Base-by-base conservation (phyloP, 2,888 invertebrate species). In the Drosophila phalerata region DNA sequence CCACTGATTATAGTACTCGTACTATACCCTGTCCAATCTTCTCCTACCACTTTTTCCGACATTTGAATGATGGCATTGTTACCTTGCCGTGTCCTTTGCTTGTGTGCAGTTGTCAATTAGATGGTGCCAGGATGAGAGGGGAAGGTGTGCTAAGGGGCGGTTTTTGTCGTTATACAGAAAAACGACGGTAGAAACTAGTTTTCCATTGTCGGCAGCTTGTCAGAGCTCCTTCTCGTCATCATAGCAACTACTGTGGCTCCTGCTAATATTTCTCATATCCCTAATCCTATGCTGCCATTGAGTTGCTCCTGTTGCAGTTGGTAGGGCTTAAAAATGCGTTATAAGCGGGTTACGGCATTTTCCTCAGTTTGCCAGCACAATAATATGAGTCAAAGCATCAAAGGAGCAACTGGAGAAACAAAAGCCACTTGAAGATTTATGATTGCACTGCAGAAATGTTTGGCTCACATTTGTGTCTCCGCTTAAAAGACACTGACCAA, bases 321-420 rank as follows among this genome's bases (percentile, higher is more conserved):
- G 52, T 58, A 34, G 45, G 56, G 57, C 53, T 69, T 57, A 64
- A 51, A 34, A 77, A 73, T 81, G 73, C 67, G 77, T 73, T 73
- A 77, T 87, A 87, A 87, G 89, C 89, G 81, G 78, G 75, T 87
- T 78, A 87, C 69, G 76, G 75, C 52, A 77, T 85, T 80, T 78
- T 77, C 74, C 69, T 49, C 72, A 73, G 70, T 83, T 71, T 42
- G 34, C 19, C 9, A 34, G 28, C 47, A 49, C 48, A 57, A 38
- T 34, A 19, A 34, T 28, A 37, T 43, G 53, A 43, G 56, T 37
- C 28, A 38, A 17, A 49, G 37, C 51, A 67, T 55, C 67, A 55
- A 61, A 75, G 30, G 42, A 47, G 55, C 42, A 65, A 22, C 42
- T 68, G 17, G 69, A 77, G 77, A 77, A n/a, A n/a, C n/a, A n/a